These are phyloP conservation scores for Hippasteria phrygiana DNA, from an alignment of 53 echinoderm and acorn worm genomes.

Conservation along the genomic window DNA sequence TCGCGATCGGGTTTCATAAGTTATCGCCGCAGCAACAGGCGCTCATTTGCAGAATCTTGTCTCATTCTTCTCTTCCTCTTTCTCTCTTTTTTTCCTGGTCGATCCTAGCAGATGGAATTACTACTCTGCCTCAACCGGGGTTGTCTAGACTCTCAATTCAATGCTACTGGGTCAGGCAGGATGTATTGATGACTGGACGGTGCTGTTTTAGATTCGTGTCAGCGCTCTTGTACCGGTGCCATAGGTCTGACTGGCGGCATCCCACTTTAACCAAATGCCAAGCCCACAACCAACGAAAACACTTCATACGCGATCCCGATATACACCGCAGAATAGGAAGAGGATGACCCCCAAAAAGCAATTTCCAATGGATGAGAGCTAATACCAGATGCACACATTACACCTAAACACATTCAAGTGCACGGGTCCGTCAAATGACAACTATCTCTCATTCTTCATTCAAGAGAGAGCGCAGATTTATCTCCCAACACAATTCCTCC, in stretches of 20 bases:
- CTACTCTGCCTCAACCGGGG: conserved; percentile 5
- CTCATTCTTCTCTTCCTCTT: background rate
- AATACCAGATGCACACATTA: background rate
- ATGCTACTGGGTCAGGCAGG: conserved; percentile 36
- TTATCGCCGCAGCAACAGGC: conserved; percentile 27
- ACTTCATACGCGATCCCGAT: conserved; percentile 1
- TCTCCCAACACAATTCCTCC: conserved; percentile 24
- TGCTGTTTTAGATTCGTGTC: conserved; percentile 53
- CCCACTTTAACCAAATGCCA: conserved; percentile 59
- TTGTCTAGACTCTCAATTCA: conserved; percentile 49
- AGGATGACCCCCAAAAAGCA: conserved; percentile 2
- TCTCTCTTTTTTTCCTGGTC: background rate
- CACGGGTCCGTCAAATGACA: conserved; percentile 24
- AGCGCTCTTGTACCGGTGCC: conserved; percentile 31
- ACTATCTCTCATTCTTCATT: conserved; percentile 8
- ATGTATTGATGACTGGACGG: conserved; percentile 55
- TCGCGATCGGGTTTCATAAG: conserved; percentile 56
- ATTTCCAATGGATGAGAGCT: conserved; percentile 26
- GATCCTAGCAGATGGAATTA: conserved; percentile 35
- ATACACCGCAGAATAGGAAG: background rate
- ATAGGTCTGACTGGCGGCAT: conserved; percentile 53
- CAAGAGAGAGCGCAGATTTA: conserved; percentile 11
- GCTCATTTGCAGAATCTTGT: background rate
- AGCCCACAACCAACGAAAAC: conserved; percentile 44
- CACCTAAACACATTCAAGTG: background rate